A percentile compares a stretch with the other conserved stretches of the same genome.
phyloP scores from a whole-genome alignment of 2,113 vertebrate species.

The Synodontis membranacea region DNA sequence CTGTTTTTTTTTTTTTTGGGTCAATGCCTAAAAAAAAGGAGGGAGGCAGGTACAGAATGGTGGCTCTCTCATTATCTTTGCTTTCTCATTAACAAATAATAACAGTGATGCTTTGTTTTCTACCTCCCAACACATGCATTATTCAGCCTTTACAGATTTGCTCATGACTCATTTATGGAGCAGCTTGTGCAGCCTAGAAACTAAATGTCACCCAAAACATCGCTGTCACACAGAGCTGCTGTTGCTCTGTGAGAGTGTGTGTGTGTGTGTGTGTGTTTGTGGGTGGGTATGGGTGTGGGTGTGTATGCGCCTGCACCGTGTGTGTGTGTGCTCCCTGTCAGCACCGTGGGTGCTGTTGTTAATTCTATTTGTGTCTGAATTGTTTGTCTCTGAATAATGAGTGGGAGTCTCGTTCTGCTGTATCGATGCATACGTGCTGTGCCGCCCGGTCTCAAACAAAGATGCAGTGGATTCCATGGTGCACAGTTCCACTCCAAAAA shows the following conservation, averaged over 20 bases:
- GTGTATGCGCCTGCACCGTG: conserved; percentile 8
- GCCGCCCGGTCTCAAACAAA: conserved; percentile 16
- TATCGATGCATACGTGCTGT: conserved; percentile 35
- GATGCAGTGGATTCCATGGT: conserved; percentile 6
- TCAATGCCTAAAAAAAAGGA: background rate
- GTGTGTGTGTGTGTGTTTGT: conserved; percentile 35
- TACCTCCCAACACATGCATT: conserved; percentile 75
- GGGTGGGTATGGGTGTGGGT: background rate
- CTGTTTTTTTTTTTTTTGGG: too few species aligned
- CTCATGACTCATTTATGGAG: conserved; percentile 78
- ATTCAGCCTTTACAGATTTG: conserved; percentile 78
- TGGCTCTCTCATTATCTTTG: conserved; percentile 69
- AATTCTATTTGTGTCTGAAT: conserved; percentile 51
- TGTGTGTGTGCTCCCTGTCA: conserved; percentile 36
- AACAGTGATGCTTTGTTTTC: conserved; percentile 74
- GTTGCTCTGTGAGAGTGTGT: conserved; percentile 41
- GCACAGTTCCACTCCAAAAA: background rate
- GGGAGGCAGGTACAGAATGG: conserved; percentile 65
- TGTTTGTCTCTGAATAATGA: conserved; percentile 51
- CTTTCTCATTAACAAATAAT: conserved; percentile 81
- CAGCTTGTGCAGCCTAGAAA: conserved; percentile 75
- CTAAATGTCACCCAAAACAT: conserved; percentile 73
- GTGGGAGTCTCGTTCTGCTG: conserved; percentile 38
- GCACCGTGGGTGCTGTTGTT: conserved; percentile 43
- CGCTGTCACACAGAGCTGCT: conserved; percentile 54